Evolutionary conservation across 2,888 invertebrate genomes (phyloP).

Genomic region (Lypha dubia): DNA sequence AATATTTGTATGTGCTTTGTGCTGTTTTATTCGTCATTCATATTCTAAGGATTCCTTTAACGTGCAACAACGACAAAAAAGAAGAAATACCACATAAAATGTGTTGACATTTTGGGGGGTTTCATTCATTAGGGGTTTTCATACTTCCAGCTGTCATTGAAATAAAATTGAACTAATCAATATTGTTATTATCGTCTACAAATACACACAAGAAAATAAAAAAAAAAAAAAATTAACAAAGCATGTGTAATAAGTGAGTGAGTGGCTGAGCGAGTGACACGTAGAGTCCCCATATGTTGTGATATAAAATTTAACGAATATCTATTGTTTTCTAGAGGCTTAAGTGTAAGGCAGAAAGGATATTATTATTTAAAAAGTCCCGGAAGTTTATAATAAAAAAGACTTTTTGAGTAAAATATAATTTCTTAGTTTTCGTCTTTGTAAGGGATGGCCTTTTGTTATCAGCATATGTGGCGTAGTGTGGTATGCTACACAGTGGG

Average conservation of each 20-base stretch:
- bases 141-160: constrained; percentile 60
- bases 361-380: constrained; percentile 36
- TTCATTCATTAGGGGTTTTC: constrained; percentile 50
- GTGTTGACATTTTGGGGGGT: constrained; percentile 63
- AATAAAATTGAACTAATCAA: constrained; percentile 20
- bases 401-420: background rate
- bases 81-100: background rate
- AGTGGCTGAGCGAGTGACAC: constrained; percentile 5
- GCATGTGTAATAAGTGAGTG: background rate
- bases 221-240: background rate
- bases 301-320: background rate
- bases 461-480: background rate
- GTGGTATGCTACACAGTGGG: background rate
- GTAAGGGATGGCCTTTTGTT: background rate
- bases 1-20: constrained; percentile 19
- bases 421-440: background rate
- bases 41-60: constrained; percentile 36
- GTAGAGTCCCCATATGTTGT: constrained; percentile 1
- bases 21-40: background rate
- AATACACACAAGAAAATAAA: background rate
- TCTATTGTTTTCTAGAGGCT: constrained; percentile 6
- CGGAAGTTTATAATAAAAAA: constrained; percentile 38
- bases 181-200: constrained; percentile 1
- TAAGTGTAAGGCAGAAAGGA: background rate
- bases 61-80: background rate